Conservation (phyloP, 2,113 vertebrate genomes). For the Triplophysa dalaica region DNA sequence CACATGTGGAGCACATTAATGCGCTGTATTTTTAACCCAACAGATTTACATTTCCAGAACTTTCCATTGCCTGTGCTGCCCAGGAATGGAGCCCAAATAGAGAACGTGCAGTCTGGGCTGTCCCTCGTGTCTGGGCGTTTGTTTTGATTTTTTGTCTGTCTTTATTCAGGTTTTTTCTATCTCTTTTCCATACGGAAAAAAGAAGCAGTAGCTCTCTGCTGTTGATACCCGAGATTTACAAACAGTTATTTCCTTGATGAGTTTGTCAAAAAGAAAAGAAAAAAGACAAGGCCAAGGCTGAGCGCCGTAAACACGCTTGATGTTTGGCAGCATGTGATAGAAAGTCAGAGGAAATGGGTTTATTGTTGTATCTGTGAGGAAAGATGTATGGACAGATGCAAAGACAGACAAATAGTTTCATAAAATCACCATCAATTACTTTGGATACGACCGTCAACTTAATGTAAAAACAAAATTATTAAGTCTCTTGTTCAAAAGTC, state of each 20-base stretch:
- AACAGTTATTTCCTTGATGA: constrained; percentile 76
- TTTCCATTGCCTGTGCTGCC: constrained; percentile 78
- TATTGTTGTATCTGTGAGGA: constrained; percentile 67
- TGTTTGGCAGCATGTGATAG: constrained; percentile 55
- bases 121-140: constrained; percentile 56
- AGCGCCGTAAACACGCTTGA: constrained; percentile 63
- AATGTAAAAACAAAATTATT: neutral
- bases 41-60: constrained; percentile 80
- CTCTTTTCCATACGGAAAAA: constrained; percentile 55
- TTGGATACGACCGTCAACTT: too few relatives aligned
- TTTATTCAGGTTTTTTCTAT: constrained; percentile 45
- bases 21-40: constrained; percentile 79
- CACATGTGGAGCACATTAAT: constrained; percentile 82
- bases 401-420: too few relatives aligned
- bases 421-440: too few relatives aligned
- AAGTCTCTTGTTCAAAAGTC: neutral
- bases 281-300: constrained; percentile 49
- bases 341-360: constrained; percentile 59
- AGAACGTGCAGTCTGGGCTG: constrained; percentile 57
- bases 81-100: constrained; percentile 71
- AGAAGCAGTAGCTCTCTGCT: constrained; percentile 65
- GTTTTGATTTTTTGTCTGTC: constrained; percentile 55
- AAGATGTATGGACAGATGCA: neutral
- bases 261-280: constrained; percentile 57
- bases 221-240: constrained; percentile 72